Conservation (phyloP, 2,113 vertebrate species). For the Chelonoidis abingdonii region DNA sequence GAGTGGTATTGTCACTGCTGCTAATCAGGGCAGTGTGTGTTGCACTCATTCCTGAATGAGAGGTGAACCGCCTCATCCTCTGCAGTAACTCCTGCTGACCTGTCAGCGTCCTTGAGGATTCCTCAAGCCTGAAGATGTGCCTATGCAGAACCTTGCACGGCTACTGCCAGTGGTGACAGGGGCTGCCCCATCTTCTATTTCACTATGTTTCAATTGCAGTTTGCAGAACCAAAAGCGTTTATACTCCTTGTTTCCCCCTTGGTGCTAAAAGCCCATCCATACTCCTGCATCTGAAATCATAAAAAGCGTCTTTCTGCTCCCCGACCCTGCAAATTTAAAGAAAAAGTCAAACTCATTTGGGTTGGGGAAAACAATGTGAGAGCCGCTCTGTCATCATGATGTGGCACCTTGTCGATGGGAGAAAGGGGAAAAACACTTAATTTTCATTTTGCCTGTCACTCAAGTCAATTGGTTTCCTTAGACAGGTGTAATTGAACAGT, state of each 20-base stretch:
- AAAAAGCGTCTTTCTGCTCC: neutral
- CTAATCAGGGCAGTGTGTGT: neutral
- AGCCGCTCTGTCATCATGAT: rapidly evolving
- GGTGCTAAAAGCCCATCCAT: neutral
- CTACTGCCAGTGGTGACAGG: rapidly evolving
- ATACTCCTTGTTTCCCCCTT: rapidly evolving
- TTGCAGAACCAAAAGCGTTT: neutral
- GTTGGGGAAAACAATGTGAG: neutral
- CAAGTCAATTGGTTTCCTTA: neutral
- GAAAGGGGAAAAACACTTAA: neutral
- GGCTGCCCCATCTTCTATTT: neutral
- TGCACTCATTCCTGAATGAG: neutral
- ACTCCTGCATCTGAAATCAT: rapidly evolving
- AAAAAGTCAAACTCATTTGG: neutral
- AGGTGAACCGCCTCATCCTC: neutral
- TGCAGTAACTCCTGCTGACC: neutral
- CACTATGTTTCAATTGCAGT: neutral
- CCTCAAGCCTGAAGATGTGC: neutral
- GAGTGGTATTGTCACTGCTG: neutral
- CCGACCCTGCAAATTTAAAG: neutral
- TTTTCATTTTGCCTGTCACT: neutral
- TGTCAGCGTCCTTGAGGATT: neutral
- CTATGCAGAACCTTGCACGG: rapidly evolving
- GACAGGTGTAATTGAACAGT: neutral
- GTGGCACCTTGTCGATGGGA: neutral